Evolutionary conservation across 2,888 invertebrate genomes (phyloP), one percentile per base, ranked within the genome.

Genomic region (Gastracanthus pulcherrimus): DNA sequence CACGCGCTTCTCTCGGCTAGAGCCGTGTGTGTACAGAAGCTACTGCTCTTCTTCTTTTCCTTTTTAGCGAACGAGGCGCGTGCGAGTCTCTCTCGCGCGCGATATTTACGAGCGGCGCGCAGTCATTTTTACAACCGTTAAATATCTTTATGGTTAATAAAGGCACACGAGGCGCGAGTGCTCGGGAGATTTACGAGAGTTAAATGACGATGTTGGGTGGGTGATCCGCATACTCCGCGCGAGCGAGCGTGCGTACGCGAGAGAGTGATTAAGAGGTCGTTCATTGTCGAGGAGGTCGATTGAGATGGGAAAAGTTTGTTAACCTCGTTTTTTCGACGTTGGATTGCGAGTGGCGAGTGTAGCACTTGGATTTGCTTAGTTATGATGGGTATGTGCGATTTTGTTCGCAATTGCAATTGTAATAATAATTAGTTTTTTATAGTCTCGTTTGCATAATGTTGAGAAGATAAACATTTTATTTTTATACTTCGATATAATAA

Each of bases 61-160:
- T n/a, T 9, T 41, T 19, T 36, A 3, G 0, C 45, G 26, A 26
- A 19, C 23, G 13, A 16, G 16, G 0, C n/a, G 13, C 16, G 11
- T 11, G 71, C 16, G 23, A 2, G 29, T 69, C 0, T 48, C 11
- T 69, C 70, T 34, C 34, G 62, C 64, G 13, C 13, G 62, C n/a
- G 48, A 80, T 80, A 80, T 82, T 82, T 82, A 82, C 80, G 82
- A 83, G 77, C 74, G 26, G n/a, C 55, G 23, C 13, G 41, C 66
- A 80, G 51, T 55, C 66, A 51, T 80, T 78, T 76, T 75, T 74
- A 84, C 69, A 81, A 81, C 55, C 74, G 69, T 76, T 83, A 79
- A 82, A 71, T 77, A 82, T 77, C 80, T 76, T 72, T 45, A 81
- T 36, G 84, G 76, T 66, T 82, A 79, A 79, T 82, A 80, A 70